phyloP scores from a whole-genome alignment of 2,113 vertebrate genomes.

The Lepus timidus region DNA sequence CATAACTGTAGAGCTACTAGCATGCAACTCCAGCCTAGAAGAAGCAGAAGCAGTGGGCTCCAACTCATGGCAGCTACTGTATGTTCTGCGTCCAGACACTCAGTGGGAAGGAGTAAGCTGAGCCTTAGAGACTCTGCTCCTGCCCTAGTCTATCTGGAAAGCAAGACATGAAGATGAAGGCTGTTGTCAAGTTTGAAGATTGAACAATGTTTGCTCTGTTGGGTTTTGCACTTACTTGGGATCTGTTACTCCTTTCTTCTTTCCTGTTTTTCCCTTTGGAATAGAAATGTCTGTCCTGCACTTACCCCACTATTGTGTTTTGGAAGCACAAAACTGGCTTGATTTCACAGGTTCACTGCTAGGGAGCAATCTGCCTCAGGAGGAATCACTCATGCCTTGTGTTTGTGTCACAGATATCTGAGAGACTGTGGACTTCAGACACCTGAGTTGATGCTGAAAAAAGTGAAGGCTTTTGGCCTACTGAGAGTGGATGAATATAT shows the following conservation, averaged over 20 bases:
- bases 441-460: neutral
- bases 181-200: no score
- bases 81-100: neutral
- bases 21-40: neutral
- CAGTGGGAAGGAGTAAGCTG: neutral
- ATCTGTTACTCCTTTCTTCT: no score
- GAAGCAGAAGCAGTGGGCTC: neutral
- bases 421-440: neutral
- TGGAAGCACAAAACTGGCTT: no score
- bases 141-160: neutral
- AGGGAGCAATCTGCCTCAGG: neutral
- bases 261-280: no score
- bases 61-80: neutral
- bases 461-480: neutral
- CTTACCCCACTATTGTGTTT: no score
- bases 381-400: neutral
- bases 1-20: neutral
- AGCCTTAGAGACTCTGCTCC: neutral
- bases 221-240: no score
- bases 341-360: no score
- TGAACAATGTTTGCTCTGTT: no score
- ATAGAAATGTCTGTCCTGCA: no score
- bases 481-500: neutral
- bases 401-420: neutral
- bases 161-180: neutral